phyloP scores from a whole-genome alignment of 1,140 invertebrate genomes.

The Drosophila triauraria region DNA sequence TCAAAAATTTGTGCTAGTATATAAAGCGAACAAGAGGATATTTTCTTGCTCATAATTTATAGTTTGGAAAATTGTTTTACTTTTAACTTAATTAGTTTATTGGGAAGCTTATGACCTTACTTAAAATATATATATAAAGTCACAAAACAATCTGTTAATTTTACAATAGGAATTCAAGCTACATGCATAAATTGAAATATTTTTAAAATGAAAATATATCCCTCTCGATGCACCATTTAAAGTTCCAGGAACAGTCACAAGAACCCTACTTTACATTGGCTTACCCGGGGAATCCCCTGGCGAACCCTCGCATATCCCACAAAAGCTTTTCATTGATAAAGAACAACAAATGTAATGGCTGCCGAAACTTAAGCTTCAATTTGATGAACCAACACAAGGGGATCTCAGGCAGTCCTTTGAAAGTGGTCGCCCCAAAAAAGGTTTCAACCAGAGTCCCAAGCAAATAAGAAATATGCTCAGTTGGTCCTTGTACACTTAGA shows the following conservation, averaged over 20 bases:
- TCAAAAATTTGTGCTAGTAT: too few species aligned
- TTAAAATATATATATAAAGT: background rate
- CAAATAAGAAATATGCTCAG: constrained; percentile 45
- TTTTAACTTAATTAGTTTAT: background rate
- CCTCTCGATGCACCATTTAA: constrained; percentile 1
- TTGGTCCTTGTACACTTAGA: constrained; percentile 1
- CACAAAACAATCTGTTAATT: too few species aligned
- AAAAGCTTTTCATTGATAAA: constrained; percentile 50
- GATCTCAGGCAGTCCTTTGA: constrained; percentile 51
- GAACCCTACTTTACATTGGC: constrained; percentile 28
- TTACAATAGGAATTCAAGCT: background rate
- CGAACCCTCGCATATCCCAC: constrained; percentile 29
- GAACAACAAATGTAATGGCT: constrained; percentile 63
- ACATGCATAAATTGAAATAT: background rate
- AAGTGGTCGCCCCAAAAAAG: constrained; percentile 60
- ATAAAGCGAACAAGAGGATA: background rate
- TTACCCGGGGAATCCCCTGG: constrained; percentile 17
- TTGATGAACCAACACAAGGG: constrained; percentile 68
- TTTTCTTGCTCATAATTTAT: background rate
- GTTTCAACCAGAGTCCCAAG: constrained; percentile 50
- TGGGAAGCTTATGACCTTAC: too few species aligned
- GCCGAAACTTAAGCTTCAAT: constrained; percentile 68
- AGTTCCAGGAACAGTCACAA: background rate
- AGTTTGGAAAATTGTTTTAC: background rate
- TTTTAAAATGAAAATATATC: constrained; percentile 8